Base-by-base conservation (phyloP, 2,888 invertebrate species). In the Caenorhabditis japonica region DNA sequence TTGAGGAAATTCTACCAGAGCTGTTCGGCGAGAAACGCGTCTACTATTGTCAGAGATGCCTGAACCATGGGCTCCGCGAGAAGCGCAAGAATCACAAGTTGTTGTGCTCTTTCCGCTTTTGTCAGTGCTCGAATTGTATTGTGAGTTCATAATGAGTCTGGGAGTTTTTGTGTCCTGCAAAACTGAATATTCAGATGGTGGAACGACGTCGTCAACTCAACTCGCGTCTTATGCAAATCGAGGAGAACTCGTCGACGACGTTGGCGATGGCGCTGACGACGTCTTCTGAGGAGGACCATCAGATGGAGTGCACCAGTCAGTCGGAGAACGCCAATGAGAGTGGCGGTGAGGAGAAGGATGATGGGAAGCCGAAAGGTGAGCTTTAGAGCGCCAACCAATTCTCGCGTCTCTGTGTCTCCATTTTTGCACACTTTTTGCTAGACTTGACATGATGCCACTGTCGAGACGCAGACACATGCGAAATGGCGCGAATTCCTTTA, bases 1-100 rank as follows among this genome's bases (percentile, higher is more conserved):
- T 83, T 53, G 79, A 80, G 55, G 83, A 81, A 51, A 80, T 83
- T 19, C 66, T 83, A 33, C 83, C 83, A 23, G 83, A 83, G 59
- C 53, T 83, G 7, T 83, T 83, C 44, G 76, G 73, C n/a, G 82
- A 80, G 66, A 82, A 82, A 46, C 72, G 80, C 13, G 79, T 79
- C 21, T 82, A 82, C 46, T 82, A 82, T 56, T 82, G 82, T 62
- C 82, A 82, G 61, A 68, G 76, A 60, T 80, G 80, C 51, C 71
- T 80, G 23, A 82, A 82, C 46, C 82, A 82, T 43, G 80, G 80
- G 0, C 62, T 79, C 0, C 74, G 79, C 0, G 75, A 76, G 59
- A 76, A 76, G 39, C 72, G 82, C n/a, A 82, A 82, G 58, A 79
- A 80, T 44, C 82, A 82, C 70, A 82, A 82, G 69, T 58, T 64